Base-by-base conservation (phyloP, 2,888 invertebrate species). In the Ferrisia virgata region DNA sequence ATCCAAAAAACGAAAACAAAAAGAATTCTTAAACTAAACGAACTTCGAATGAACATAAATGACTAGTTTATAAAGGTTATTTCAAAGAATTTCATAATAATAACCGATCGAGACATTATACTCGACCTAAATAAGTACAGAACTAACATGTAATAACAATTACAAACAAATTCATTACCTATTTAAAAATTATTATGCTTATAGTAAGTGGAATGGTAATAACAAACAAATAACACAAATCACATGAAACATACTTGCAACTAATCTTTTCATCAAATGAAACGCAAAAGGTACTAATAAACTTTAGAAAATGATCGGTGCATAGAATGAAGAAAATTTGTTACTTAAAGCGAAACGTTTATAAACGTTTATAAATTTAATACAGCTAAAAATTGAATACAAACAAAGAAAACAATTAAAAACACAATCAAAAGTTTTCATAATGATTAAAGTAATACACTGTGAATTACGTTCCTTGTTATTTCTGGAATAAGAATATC, bases 31-130 rank as follows among this genome's bases (percentile, higher is more conserved):
- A 53, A 53, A 53, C 2, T 9, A 53, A 53, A 53, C 18, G 22
- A 53, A 53, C 53, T 53, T 76, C 36, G 36, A 76, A 18, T 36
- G 36, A 76, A 76, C 72, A 76, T 76, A 76, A 76, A 76, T 76
- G 72, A 76, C 72, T 76, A 76, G 72, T 76, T 76, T 18, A 76
- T 22, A 36, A 33, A 76, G 28, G 36, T 76, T 36, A 64, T 64
- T 64, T 31, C 18, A 64, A 64, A 28, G 28, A 64, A 25, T 15
- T 4, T 28, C 15, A 64, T 1, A 28, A 64, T 15, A 28, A 13
- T 28, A 64, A 64, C 28, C 15, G 28, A 64, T 28, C 64, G 15
- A 31, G 64, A 64, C 5, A 64, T 47, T n/a, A 53, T 28, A 28
- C 28, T 28, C 15, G 28, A 28, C 64, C n/a, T n/a, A n/a, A n/a